Evolutionary conservation across 2,113 vertebrate genomes (phyloP).

Genomic region (Orthochromis indermauri): DNA sequence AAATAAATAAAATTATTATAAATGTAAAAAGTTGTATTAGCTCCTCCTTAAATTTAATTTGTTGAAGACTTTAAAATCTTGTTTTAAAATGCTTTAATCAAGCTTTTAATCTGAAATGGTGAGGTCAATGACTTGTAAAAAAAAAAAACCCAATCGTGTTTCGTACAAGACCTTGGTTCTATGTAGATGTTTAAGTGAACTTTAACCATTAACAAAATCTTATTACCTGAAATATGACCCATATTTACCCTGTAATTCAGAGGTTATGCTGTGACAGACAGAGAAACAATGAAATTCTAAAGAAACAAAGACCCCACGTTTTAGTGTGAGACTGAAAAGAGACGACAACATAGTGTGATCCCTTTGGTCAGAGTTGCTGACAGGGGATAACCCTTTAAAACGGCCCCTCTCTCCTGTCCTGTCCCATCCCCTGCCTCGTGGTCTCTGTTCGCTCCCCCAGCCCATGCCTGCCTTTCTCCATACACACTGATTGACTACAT

Average conservation of each 20-base stretch:
- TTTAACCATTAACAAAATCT: not conserved
- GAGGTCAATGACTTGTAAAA: not conserved
- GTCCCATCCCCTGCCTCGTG: slow-evolving; percentile 25
- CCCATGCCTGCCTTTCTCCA: slow-evolving; percentile 36
- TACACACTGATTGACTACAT: not conserved
- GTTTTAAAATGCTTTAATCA: not conserved
- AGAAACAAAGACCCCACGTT: slow-evolving; percentile 62
- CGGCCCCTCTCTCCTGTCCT: slow-evolving; percentile 38
- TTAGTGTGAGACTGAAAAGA: slow-evolving; percentile 69
- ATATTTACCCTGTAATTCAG: slow-evolving; percentile 25
- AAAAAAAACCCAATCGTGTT: accelerated
- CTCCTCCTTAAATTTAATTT: not conserved
- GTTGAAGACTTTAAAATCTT: not conserved
- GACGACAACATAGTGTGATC: slow-evolving; percentile 63
- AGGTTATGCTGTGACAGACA: slow-evolving; percentile 26
- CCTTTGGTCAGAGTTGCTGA: slow-evolving; percentile 80
- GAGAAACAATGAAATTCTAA: slow-evolving; percentile 47
- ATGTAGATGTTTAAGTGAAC: not conserved
- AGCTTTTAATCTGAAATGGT: not conserved
- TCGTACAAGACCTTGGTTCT: not conserved
- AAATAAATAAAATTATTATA: not conserved
- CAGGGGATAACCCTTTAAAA: slow-evolving; percentile 70
- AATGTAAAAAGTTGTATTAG: not conserved
- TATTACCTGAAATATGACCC: slow-evolving; percentile 36
- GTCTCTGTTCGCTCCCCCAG: not conserved